A percentile compares a stretch with the other conserved stretches of the same genome.
Evolutionary conservation across 2,888 invertebrate genomes (phyloP).

Genomic region (Meteorus cinctellus): DNA sequence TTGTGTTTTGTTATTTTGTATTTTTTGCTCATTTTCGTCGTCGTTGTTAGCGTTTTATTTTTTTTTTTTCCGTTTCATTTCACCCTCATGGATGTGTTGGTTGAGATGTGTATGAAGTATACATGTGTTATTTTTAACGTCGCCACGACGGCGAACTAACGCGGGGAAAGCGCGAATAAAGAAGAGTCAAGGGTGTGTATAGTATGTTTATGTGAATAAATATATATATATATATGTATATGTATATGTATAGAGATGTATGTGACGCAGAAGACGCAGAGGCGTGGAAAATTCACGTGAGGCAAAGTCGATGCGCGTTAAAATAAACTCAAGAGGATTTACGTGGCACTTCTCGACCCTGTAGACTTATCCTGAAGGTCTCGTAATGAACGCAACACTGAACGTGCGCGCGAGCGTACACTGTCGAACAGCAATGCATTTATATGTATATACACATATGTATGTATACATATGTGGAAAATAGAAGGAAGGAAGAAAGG

Average conservation of each 20-base stretch:
- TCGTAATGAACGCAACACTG: slow-evolving; percentile 18
- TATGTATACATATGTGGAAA: neutral
- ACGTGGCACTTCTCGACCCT: slow-evolving; percentile 24
- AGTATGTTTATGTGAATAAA: neutral
- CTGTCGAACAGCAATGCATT: neutral
- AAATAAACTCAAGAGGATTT: slow-evolving; percentile 40
- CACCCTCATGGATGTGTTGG: slow-evolving; percentile 1
- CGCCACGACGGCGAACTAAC: slow-evolving; percentile 24
- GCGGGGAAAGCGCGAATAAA: slow-evolving; percentile 43
- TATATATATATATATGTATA: slow-evolving; percentile 5
- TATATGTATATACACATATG: neutral
- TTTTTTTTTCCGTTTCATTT: neutral
- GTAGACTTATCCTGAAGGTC: slow-evolving; percentile 25
- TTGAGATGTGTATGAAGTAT: neutral
- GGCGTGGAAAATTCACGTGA: slow-evolving; percentile 37
- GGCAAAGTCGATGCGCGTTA: slow-evolving; percentile 32
- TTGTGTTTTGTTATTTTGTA: neutral
- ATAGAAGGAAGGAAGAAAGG: neutral
- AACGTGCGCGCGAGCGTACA: neutral
- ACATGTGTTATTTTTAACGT: slow-evolving; percentile 34
- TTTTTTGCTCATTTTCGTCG: no score
- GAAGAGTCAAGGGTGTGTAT: slow-evolving; percentile 15
- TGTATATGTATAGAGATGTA: no score
- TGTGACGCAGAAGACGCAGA: slow-evolving; percentile 15
- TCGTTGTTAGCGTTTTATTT: neutral